Evolutionary conservation across 2,113 vertebrate species (phyloP).

Genomic region (Ursus arctos): DNA sequence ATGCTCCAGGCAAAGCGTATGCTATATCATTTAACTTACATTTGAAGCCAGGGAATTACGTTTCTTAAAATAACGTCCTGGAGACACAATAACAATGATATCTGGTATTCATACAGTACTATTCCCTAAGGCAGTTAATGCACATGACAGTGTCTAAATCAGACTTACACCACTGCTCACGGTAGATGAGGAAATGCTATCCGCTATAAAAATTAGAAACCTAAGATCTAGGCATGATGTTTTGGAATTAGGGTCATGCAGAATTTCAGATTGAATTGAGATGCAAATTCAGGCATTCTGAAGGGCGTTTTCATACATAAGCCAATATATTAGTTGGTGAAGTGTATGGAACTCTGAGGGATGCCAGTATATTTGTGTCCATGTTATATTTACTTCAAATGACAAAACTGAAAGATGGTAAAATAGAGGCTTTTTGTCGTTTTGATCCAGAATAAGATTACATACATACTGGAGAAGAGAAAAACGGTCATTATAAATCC

Average conservation of each 20-base stretch:
- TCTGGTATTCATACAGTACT: background rate
- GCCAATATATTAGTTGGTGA: background rate
- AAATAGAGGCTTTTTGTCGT: background rate
- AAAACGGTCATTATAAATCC: background rate
- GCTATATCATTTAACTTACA: constrained; percentile 60
- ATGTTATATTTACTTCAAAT: background rate
- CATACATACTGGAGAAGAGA: background rate
- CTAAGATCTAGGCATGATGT: background rate
- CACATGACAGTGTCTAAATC: background rate
- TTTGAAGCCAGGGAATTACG: constrained; percentile 7
- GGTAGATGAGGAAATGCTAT: background rate
- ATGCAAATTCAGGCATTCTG: background rate
- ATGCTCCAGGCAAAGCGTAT: constrained; percentile 42
- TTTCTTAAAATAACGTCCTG: constrained; percentile 66
- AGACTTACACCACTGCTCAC: background rate
- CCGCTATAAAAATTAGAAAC: background rate
- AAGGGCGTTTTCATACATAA: background rate
- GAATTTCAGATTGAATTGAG: background rate
- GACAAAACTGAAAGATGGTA: background rate
- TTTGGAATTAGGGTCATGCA: background rate
- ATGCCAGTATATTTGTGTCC: background rate
- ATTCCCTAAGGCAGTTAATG: background rate
- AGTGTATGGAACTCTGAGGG: background rate
- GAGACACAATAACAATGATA: constrained; percentile 24
- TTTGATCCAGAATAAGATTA: background rate